Percentiles rank a stretch among this genome's conserved stretches.
Conservation (phyloP, 1,140 invertebrate genomes). For the Sarcophaga bullata region DNA sequence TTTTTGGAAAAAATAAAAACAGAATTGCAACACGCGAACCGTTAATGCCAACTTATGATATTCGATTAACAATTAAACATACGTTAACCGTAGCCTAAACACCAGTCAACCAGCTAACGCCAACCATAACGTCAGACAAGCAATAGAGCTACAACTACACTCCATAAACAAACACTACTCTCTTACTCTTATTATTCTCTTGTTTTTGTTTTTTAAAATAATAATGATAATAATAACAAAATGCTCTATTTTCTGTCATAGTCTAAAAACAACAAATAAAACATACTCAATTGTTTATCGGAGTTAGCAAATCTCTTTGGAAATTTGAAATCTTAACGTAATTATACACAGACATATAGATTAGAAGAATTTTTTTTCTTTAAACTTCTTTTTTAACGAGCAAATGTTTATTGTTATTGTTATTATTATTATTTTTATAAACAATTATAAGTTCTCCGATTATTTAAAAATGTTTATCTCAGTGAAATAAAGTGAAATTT, state of each 20-base stretch:
- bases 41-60: constrained; percentile 38
- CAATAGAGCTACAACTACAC: neutral
- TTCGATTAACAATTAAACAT: constrained; percentile 40
- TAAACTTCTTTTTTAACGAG: neutral
- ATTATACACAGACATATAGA: neutral
- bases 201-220: neutral
- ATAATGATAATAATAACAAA: neutral
- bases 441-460: neutral
- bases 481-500: constrained; percentile 8
- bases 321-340: too few species aligned
- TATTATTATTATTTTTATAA: too few species aligned
- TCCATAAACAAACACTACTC: neutral
- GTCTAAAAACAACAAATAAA: neutral
- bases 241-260: neutral
- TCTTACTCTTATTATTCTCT: neutral
- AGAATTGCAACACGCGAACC: constrained; percentile 34
- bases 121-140: neutral
- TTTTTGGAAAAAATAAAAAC: constrained; percentile 14
- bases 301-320: too few species aligned
- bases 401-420: too few species aligned
- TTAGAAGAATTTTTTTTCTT: neutral
- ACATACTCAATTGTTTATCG: neutral
- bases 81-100: constrained; percentile 30
- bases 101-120: neutral
- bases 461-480: neutral